A percentile compares a stretch with the other conserved stretches of the same genome.
Evolutionary conservation across 2,797 vertebrate species (phyloP).

Genomic region (Champsocephalus esox): DNA sequence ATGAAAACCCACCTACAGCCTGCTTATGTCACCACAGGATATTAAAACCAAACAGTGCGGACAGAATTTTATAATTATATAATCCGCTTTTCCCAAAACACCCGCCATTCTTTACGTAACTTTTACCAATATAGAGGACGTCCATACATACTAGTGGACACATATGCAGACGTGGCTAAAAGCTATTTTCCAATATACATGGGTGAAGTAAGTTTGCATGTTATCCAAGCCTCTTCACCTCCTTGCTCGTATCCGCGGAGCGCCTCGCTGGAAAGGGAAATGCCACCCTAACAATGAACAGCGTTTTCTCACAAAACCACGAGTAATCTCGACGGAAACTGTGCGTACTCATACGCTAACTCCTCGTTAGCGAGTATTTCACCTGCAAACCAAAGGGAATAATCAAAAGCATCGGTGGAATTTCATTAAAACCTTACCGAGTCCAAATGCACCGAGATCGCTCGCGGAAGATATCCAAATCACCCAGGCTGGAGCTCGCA

Average conservation of each 20-base stretch:
- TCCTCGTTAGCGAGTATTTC: neutral
- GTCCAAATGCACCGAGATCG: constrained; percentile 66
- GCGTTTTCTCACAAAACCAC: neutral
- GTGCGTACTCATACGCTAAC: neutral
- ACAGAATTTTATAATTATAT: neutral
- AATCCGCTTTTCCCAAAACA: neutral
- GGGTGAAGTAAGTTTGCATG: constrained; percentile 15
- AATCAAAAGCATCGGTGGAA: constrained; percentile 41
- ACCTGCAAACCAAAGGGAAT: neutral
- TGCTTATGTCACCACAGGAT: accelerated
- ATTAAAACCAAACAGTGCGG: neutral
- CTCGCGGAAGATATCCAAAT: constrained; percentile 71
- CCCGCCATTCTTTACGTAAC: constrained; percentile 1
- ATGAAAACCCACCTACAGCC: neutral
- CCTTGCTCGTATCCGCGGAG: constrained; percentile 12
- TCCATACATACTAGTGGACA: neutral
- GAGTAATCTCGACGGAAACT: constrained; percentile 9
- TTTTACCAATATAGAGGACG: neutral
- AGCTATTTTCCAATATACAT: accelerated
- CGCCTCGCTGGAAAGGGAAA: constrained; percentile 55
- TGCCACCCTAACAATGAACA: constrained; percentile 34
- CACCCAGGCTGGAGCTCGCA: constrained; percentile 60
- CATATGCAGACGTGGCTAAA: neutral
- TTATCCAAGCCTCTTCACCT: neutral
- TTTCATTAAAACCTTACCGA: constrained; percentile 76